Percentiles rank a stretch among this genome's conserved stretches.
phyloP scores from a whole-genome alignment of 1,140 invertebrate species.

The Apis cerana region DNA sequence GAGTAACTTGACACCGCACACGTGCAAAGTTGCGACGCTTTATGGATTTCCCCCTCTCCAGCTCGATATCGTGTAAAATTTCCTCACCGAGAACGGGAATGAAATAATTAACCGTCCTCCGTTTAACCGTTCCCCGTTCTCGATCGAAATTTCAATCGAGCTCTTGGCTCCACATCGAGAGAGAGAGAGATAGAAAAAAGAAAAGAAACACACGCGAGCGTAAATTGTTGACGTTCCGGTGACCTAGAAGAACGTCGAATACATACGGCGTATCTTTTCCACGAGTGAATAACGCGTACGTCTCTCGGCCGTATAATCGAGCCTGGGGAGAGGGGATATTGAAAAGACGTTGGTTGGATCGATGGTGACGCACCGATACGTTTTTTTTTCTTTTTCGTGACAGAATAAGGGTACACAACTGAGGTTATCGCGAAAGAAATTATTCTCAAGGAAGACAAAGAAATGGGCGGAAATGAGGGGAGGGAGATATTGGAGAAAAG shows the following conservation, averaged over 20 bases:
- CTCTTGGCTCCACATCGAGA: too few species aligned
- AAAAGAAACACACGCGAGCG: background rate
- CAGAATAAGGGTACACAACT: background rate
- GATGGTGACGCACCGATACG: background rate
- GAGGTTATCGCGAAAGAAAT: conserved; percentile 2
- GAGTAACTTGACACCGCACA: too few species aligned
- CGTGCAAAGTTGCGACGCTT: too few species aligned
- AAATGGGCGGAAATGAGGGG: background rate
- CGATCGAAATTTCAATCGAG: too few species aligned
- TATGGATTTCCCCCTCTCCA: too few species aligned
- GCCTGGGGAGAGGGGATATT: background rate
- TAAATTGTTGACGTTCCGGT: background rate
- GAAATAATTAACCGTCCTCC: too few species aligned
- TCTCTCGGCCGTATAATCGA: background rate
- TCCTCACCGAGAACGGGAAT: too few species aligned
- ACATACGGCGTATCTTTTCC: background rate
- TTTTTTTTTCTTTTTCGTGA: too few species aligned
- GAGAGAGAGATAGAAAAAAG: too few species aligned
- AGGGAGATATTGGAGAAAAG: background rate
- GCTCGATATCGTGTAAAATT: too few species aligned
- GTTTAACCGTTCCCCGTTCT: too few species aligned
- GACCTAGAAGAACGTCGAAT: background rate
- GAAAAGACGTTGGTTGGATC: background rate
- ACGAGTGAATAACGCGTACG: background rate
- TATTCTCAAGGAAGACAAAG: background rate